Evolutionary conservation across 1,140 invertebrate genomes (phyloP), one percentile per base, ranked within the genome.

Genomic region (Bombus difficillimus): DNA sequence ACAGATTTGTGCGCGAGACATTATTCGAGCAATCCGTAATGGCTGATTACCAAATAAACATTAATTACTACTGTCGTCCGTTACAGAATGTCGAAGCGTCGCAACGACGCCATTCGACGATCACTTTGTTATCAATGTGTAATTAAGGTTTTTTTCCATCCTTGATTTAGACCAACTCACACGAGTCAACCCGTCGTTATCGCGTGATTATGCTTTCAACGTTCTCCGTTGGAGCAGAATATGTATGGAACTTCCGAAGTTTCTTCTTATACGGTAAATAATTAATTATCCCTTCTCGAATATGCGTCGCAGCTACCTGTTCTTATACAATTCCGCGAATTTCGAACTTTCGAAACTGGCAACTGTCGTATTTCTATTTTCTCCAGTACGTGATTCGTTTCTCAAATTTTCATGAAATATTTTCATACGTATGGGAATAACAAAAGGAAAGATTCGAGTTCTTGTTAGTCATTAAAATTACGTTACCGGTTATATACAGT

Each of bases 1-100:
- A 32, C 8, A 8, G 69, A 75, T 75, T 75, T 37, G 71, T 34
- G 72, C 32, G 1, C 57, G 78, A 81, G 83, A 85, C 66, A 74
- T 85, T 66, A 81, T 81, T 81, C 83, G 32, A 57, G 78, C 39
- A 25, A 68, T 74, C 32, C 43, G 43, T 64, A 69, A 66, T 32
- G 43, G 0, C 18, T 75, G 62, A 86, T 86, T 73, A 53, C 18
- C 62, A 79, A 59, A 81, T 82, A 41, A 86, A 81, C 79, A 75
- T 81, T 69, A 59, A 86, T 82, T 69, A 37, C 41, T 12, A 12
- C n/a, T 13, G 77, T 81, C 43, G 43, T 85, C 81, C 76, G 28
- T 72, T 47, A 43, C 10, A 25, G 71, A 13, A 43, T 2, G 32
- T 28, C 37, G 41, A 57, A 25, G 12, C 39, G 34, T 37, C 2